Conservation (phyloP, 2,888 invertebrate species). For the Synanthedon tipuliformis region DNA sequence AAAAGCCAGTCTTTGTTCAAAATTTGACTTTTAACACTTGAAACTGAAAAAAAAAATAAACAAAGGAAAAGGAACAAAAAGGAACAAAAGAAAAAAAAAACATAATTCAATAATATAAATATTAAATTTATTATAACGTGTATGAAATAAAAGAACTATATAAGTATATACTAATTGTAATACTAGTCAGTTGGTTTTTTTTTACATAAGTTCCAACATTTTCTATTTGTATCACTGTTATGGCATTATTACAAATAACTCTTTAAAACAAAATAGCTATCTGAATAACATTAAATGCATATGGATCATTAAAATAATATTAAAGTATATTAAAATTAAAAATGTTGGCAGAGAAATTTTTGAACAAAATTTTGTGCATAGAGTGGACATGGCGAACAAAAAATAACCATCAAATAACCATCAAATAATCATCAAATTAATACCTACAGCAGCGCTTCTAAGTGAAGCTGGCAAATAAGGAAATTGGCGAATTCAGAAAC, state of each 20-base stretch:
- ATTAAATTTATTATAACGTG: slow-evolving; percentile 72
- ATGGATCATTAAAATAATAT: slow-evolving; percentile 53
- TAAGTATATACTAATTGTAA: slow-evolving; percentile 64
- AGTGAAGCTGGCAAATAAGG: too few relatives aligned
- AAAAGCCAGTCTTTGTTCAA: too few relatives aligned
- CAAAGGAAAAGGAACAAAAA: slow-evolving; percentile 41
- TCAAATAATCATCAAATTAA: too few relatives aligned
- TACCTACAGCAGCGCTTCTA: too few relatives aligned
- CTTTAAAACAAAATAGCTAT: slow-evolving; percentile 42
- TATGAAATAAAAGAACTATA: slow-evolving; percentile 68
- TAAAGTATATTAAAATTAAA: slow-evolving; percentile 60
- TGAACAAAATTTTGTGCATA: background rate
- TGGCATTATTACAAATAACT: slow-evolving; percentile 59
- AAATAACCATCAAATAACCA: too few relatives aligned
- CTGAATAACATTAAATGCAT: slow-evolving; percentile 67
- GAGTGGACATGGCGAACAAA: too few relatives aligned
- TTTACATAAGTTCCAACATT: slow-evolving; percentile 47
- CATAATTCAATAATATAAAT: slow-evolving; percentile 71
- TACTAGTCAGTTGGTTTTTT: slow-evolving; percentile 48
- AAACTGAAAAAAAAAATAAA: slow-evolving; percentile 1
- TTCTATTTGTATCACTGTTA: slow-evolving; percentile 47
- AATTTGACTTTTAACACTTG: too few relatives aligned
- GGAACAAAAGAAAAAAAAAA: slow-evolving; percentile 55
- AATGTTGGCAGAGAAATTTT: slow-evolving; percentile 49
- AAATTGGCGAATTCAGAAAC: too few relatives aligned